A percentile compares a stretch with the other conserved stretches of the same genome.
These are phyloP conservation scores for Bryconaethiops microstoma DNA, from an alignment of 2,797 vertebrate species.

Conservation along the genomic window DNA sequence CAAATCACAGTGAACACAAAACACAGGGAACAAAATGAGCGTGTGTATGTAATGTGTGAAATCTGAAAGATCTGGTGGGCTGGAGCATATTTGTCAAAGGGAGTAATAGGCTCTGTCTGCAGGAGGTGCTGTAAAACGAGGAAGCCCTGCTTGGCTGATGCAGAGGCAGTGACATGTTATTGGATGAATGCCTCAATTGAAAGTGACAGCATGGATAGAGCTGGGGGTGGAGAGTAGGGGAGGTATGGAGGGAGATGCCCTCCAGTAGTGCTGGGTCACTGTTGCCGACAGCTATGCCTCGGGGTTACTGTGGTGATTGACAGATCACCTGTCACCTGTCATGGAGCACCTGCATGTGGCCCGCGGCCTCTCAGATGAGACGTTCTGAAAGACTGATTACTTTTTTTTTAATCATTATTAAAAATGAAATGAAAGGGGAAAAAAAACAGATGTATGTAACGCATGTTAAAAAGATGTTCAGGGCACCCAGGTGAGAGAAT, in stretches of 20 bases:
- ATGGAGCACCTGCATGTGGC: constrained; percentile 15
- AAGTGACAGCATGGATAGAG: constrained; percentile 48
- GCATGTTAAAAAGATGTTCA: not conserved
- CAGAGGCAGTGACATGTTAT: constrained; percentile 40
- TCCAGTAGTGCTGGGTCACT: constrained; percentile 36
- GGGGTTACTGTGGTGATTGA: constrained; percentile 44
- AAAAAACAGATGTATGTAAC: not conserved
- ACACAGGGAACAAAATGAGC: not conserved
- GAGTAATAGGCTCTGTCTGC: not conserved
- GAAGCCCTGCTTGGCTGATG: constrained; percentile 22
- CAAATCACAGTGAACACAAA: not conserved
- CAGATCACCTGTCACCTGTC: constrained; percentile 45
- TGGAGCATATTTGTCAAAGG: not conserved
- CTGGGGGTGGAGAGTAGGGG: constrained; percentile 31
- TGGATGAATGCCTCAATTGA: constrained; percentile 49
- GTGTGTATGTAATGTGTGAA: not conserved
- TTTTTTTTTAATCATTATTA: not conserved
- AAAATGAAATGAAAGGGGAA: too few species aligned
- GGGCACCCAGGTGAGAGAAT: not conserved
- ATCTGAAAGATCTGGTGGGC: not conserved
- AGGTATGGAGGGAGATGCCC: constrained; percentile 29
- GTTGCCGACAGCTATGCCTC: constrained; percentile 40
- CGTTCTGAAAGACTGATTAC: not conserved
- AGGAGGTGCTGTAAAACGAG: constrained; percentile 12
- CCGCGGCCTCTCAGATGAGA: not conserved